phyloP scores from a whole-genome alignment of 2,888 invertebrate genomes.

The Nasonovia ribisnigri region DNA sequence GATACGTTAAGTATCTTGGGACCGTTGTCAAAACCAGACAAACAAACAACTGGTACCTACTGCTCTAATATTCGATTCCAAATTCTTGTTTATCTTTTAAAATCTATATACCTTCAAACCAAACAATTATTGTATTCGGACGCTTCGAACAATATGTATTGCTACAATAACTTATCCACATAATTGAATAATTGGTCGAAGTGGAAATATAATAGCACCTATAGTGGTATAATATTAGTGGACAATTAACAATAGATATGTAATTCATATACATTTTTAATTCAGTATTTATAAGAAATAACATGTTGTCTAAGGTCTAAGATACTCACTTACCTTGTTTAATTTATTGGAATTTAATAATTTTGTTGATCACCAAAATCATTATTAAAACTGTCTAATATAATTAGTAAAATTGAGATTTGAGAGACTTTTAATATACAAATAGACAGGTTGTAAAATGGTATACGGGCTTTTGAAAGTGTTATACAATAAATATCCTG shows the following conservation, averaged over 20 bases:
- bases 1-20: slow-evolving; percentile 52
- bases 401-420: not conserved
- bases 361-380: not conserved
- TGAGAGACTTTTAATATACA: not conserved
- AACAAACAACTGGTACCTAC: slow-evolving; percentile 36
- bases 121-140: not conserved
- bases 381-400: not conserved
- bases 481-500: not conserved
- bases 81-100: slow-evolving; percentile 35
- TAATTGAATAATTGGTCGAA: not conserved
- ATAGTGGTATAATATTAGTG: not conserved
- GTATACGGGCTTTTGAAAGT: not conserved
- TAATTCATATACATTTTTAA: not conserved
- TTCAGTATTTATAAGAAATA: not conserved
- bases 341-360: not conserved
- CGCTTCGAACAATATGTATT: not conserved
- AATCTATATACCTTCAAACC: slow-evolving; percentile 9
- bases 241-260: not conserved
- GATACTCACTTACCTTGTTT: not conserved
- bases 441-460: not conserved
- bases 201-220: too few relatives aligned
- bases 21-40: slow-evolving; percentile 60
- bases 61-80: slow-evolving; percentile 24
- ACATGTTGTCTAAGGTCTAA: not conserved
- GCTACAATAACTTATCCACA: not conserved